Conservation (phyloP, 2,113 vertebrate species). For the Ophiodon elongatus region DNA sequence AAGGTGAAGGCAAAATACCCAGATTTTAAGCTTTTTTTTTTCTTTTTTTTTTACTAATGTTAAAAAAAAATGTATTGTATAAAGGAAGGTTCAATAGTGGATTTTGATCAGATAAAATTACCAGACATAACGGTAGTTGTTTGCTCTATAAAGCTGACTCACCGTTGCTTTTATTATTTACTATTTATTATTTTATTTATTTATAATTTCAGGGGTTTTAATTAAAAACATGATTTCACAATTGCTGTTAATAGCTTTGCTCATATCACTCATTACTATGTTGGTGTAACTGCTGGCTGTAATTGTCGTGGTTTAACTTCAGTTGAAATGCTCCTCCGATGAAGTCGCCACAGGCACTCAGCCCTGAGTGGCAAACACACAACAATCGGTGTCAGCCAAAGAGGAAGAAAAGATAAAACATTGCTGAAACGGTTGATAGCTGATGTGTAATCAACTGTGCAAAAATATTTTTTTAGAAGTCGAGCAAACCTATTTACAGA, state of each 20-base stretch:
- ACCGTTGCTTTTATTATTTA: conserved; percentile 4
- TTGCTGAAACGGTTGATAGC: background rate
- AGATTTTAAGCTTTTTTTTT: background rate
- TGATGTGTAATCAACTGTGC: background rate
- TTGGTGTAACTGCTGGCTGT: background rate
- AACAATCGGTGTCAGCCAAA: background rate
- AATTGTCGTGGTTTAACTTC: background rate
- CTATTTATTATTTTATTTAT: too few relatives aligned
- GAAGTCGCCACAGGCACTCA: background rate
- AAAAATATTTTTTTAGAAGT: background rate
- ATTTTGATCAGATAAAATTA: background rate
- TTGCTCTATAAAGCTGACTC: background rate
- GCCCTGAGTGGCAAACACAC: background rate
- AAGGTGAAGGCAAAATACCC: background rate
- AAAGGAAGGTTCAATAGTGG: background rate
- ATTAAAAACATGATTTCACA: background rate
- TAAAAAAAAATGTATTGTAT: background rate
- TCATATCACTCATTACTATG: background rate
- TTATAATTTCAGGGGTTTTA: background rate
- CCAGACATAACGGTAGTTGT: background rate
- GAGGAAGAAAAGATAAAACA: background rate
- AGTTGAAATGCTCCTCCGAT: background rate
- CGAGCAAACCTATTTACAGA: background rate
- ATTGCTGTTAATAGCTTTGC: background rate
- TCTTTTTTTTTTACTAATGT: background rate